Evolutionary conservation across 2,113 vertebrate genomes (phyloP).

Genomic region (Tretioscincus oriximinensis): DNA sequence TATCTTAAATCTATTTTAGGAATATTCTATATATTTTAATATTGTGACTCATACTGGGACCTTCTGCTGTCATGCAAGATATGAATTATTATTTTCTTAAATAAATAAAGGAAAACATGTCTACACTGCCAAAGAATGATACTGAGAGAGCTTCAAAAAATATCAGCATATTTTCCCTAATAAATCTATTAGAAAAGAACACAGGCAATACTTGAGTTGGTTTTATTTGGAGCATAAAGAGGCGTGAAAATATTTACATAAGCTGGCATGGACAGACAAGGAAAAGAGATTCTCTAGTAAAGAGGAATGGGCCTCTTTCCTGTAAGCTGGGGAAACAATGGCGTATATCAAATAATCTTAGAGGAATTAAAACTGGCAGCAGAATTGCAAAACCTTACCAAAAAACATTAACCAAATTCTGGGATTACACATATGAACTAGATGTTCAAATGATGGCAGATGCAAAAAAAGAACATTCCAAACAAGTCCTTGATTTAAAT

Average conservation of each 20-base stretch:
- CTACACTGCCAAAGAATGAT: too few species aligned
- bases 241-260: background rate
- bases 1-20: too few species aligned
- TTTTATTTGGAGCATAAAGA: background rate
- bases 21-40: too few species aligned
- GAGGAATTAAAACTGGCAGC: background rate
- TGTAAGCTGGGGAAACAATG: background rate
- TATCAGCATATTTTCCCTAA: background rate
- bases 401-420: background rate
- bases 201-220: background rate
- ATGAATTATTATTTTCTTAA: too few species aligned
- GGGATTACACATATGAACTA: background rate
- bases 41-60: too few species aligned
- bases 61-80: too few species aligned
- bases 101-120: too few species aligned
- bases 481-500: background rate
- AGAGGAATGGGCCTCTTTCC: background rate
- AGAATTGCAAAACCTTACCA: background rate
- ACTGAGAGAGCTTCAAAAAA: too few species aligned
- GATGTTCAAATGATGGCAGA: background rate
- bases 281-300: background rate
- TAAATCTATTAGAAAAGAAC: background rate
- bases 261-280: background rate
- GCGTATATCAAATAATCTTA: background rate
- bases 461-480: background rate